Base-by-base conservation (phyloP, 2,113 vertebrate species). In the Loxodonta africana region DNA sequence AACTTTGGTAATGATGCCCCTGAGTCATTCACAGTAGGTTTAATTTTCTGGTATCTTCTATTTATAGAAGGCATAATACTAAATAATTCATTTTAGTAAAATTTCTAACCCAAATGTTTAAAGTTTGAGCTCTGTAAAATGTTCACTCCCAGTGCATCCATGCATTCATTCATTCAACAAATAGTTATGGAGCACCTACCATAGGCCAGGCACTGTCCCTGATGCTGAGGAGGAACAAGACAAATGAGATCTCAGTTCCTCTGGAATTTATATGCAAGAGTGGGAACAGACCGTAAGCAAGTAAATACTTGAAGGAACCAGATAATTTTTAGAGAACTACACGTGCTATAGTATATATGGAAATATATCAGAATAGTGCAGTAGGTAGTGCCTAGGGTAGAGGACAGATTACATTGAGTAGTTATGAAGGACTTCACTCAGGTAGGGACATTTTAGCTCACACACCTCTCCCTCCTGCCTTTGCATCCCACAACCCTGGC, bases 41-140 rank as follows among this genome's bases (percentile, higher is more conserved):
- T 73, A 28, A 37, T 86, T 89, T 85, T 80, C 91, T 69, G 41
- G 6, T 76, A n/a, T 53, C 21, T 12, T 87, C 69, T 60, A 48
- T 60, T 73, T 90, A 17, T 14, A 65, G 62, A 83, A 74, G 74
- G 65, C 67, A 63, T 46, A 33, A 87, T 94, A 71, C 46, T 23
- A 88, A 76, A 65, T 53, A 88, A 89, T 46, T 84, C 60, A 48
- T 80, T 71, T 73, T 44, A n/a, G 30, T 73, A 51, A 76, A 25
- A 74, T 44, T 83, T 90, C 74, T 90, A 91, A 86, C 37, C 26
- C 67, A 62, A 67, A 41, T 46, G 21, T 82, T 25, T 88, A 89
- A 28, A 53, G 53, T 48, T 57, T 44, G 28, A 60, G 7, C 26
- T 14, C 33, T 17, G 11, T 23, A 41, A 25, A 62, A 82, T 20